Evolutionary conservation across 2,888 invertebrate species (phyloP).

Genomic region (Euzophera pinguis): DNA sequence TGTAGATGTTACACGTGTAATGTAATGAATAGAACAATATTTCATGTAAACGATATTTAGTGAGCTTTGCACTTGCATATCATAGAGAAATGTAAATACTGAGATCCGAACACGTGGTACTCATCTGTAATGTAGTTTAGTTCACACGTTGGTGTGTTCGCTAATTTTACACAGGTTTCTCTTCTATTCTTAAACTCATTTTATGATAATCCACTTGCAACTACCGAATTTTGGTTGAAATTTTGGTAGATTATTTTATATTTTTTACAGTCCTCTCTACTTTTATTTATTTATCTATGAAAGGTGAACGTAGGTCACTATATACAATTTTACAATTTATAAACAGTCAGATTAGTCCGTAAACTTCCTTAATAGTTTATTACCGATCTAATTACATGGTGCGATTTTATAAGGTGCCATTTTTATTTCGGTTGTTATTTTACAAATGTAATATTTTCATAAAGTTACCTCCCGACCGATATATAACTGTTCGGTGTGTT

Average conservation of each 20-base stretch:
- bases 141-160: slow-evolving; percentile 18
- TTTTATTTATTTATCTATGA: slow-evolving; percentile 11
- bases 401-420: slow-evolving; percentile 73
- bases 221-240: too few relatives aligned
- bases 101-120: slow-evolving; percentile 39
- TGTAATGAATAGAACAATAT: slow-evolving; percentile 48
- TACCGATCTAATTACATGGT: slow-evolving; percentile 52
- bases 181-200: not conserved
- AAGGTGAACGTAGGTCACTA: slow-evolving; percentile 10
- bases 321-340: slow-evolving; percentile 22
- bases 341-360: not conserved
- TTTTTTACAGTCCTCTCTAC: not conserved
- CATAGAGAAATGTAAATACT: slow-evolving; percentile 72
- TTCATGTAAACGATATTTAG: slow-evolving; percentile 65
- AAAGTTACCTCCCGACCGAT: slow-evolving; percentile 59
- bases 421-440: slow-evolving; percentile 70
- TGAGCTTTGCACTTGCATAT: slow-evolving; percentile 81
- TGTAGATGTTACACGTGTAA: slow-evolving; percentile 54
- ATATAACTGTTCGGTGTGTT: slow-evolving; percentile 32
- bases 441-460: slow-evolving; percentile 54
- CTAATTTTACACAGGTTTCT: not conserved
- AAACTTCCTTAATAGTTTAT: slow-evolving; percentile 27
- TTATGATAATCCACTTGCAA: not conserved
- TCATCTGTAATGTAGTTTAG: slow-evolving; percentile 24
- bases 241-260: not conserved